Conservation (phyloP, 1,140 invertebrate species). For the Ips nitidus region DNA sequence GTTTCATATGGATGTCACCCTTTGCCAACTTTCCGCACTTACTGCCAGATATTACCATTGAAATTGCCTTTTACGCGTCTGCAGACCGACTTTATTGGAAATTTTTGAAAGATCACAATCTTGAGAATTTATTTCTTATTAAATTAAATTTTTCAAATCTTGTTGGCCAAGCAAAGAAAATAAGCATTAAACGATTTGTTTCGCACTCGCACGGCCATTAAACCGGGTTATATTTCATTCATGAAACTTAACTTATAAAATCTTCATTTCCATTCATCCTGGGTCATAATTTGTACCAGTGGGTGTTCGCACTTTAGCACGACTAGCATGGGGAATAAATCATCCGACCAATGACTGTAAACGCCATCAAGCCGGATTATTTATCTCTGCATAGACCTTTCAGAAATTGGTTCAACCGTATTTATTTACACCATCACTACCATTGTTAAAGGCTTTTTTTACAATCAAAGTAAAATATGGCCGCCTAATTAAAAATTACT, state of each 20-base stretch:
- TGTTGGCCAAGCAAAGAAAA: background rate
- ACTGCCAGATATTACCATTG: constrained; percentile 5
- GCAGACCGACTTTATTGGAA: constrained; percentile 7
- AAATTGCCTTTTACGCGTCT: constrained; percentile 14
- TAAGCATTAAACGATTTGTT: constrained; percentile 12
- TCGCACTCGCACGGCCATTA: constrained; percentile 20
- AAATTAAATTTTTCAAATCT: constrained; percentile 12
- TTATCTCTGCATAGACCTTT: constrained; percentile 40
- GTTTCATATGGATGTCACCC: too few species aligned
- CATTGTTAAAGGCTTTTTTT: constrained; percentile 2
- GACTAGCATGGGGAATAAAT: constrained; percentile 33
- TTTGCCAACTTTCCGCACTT: too few species aligned
- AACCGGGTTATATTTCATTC: constrained; percentile 21
- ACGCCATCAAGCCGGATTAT: constrained; percentile 27
- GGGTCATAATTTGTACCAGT: constrained; percentile 38
- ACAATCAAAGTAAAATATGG: constrained; percentile 20
- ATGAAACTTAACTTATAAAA: constrained; percentile 27
- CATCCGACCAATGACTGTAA: constrained; percentile 38
- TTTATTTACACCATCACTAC: constrained; percentile 32
- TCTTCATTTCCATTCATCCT: constrained; percentile 32
- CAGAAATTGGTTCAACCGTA: constrained; percentile 40
- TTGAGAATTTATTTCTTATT: background rate
- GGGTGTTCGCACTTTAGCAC: constrained; percentile 40
- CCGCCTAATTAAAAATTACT: background rate
- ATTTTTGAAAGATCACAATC: constrained; percentile 3